Base-by-base conservation (phyloP, 2,113 vertebrate species). In the Phylloscopus trochiloides region DNA sequence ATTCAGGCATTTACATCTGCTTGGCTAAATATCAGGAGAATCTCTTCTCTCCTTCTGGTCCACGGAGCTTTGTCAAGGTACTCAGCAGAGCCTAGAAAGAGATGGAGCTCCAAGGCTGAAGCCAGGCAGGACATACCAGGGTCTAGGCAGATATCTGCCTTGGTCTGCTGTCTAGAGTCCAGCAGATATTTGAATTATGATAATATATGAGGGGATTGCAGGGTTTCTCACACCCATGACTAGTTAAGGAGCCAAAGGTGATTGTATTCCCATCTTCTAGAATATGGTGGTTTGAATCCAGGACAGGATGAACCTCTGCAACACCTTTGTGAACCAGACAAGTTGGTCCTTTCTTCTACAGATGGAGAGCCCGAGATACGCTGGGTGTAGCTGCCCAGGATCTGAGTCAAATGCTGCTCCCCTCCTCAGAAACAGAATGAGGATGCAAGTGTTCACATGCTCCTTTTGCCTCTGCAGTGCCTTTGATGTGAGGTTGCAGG, bases 371-470 rank as follows among this genome's bases (percentile, higher is more conserved):
- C 24, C 48, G 59, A 94, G 94, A 96, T 95, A 92, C 0, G 0
- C 29, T 84, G 91, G 89, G 91, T 52, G 95, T 92, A 95, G 43
- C 72, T 94, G 65, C 72, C 92, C 86, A 91, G 63, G 48, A 63
- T 86, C 34, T 82, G 82, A 95, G 70, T 91, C 67, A 94, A 94
- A 83, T 26, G 11, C 32, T 59, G 45, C 47, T 94, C 68, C 61
- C 72, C 61, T 92, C 25, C 75, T 57, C 65, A 71, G 86, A 75
- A 86, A 77, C 32, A 68, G 42, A 61, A 36, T 42, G 72, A 81
- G 76, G 85, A 78, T 75, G 48, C 80, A 84, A 91, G 70, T 63
- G 73, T 96, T 96, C 92, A 87, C 93, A 91, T 92, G 91, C 68
- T 94, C n/a, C 73, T 67, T 71, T 63, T 89, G 40, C 86, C 51